These are phyloP conservation scores for Sarcophaga caerulescens DNA, from an alignment of 2,888 invertebrate species.

Conservation along the genomic window DNA sequence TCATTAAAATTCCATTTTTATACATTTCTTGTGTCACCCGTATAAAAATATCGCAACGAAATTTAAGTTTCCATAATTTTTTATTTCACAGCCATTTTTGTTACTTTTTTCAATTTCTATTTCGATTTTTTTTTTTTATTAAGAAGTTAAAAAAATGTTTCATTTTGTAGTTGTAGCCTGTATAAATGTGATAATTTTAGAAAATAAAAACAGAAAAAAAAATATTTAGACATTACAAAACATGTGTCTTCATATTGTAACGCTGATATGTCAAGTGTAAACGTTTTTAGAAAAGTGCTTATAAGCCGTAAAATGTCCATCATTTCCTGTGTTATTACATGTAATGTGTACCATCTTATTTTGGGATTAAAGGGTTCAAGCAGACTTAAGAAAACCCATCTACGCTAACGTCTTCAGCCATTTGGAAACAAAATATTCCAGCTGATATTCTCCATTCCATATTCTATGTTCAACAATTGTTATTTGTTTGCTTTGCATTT, in stretches of 20 bases:
- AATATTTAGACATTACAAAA: no score
- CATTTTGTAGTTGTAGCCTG: no score
- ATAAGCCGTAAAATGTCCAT: conserved; percentile 26
- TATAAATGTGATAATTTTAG: no score
- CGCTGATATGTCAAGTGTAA: conserved; percentile 50
- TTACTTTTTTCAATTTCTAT: neutral
- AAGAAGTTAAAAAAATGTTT: no score
- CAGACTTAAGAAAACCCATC: neutral
- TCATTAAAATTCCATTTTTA: conserved; percentile 42
- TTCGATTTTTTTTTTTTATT: no score
- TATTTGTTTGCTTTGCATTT: neutral
- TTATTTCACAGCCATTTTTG: no score
- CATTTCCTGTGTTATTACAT: conserved; percentile 50
- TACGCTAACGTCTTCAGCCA: no score
- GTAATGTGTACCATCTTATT: conserved; percentile 44
- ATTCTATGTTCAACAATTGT: no score
- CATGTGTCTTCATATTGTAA: neutral
- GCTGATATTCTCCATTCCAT: no score
- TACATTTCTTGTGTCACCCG: conserved; percentile 58
- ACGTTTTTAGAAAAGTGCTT: conserved; percentile 1
- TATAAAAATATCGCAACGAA: conserved; percentile 42
- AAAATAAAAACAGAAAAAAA: no score
- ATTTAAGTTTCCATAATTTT: no score
- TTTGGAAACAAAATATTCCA: neutral
- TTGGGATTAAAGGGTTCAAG: conserved; percentile 18